Conservation (phyloP, 1,140 invertebrate species). For the Harpegnathos saltator region DNA sequence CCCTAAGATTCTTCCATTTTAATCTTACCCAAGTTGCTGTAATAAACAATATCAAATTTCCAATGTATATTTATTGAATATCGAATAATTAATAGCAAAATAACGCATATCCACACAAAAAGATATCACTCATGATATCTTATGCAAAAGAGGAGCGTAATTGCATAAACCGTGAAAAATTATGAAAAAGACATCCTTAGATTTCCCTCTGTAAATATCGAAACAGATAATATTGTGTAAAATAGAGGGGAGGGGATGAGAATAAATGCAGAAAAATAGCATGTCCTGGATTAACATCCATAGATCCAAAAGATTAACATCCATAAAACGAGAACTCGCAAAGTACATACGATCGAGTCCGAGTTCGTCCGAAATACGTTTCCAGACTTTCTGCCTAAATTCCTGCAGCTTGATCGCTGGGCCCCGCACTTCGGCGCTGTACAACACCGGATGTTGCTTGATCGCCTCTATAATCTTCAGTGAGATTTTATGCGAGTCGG, state of each 20-base stretch:
- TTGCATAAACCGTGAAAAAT: too few relatives aligned
- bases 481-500: conserved; percentile 82
- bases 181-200: not conserved
- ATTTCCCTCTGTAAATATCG: not conserved
- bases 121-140: too few relatives aligned
- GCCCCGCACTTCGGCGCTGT: conserved; percentile 82
- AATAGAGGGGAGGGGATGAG: not conserved
- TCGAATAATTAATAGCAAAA: not conserved
- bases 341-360: conserved; percentile 80
- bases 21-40: conserved; percentile 81
- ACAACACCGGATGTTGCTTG: conserved; percentile 83
- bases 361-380: conserved; percentile 82
- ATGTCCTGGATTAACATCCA: too few relatives aligned
- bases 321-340: conserved; percentile 26
- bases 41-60: conserved; percentile 17
- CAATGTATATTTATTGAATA: not conserved
- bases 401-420: conserved; percentile 80
- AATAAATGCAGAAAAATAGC: conserved; percentile 11
- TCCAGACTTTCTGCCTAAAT: conserved; percentile 84
- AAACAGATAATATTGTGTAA: conserved; percentile 19
- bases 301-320: too few relatives aligned
- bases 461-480: conserved; percentile 83
- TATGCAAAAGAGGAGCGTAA: too few relatives aligned
- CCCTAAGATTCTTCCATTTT: conserved; percentile 83
- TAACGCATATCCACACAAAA: not conserved